phyloP scores from a whole-genome alignment of 2,888 invertebrate genomes.

The Oligia latruncula region DNA sequence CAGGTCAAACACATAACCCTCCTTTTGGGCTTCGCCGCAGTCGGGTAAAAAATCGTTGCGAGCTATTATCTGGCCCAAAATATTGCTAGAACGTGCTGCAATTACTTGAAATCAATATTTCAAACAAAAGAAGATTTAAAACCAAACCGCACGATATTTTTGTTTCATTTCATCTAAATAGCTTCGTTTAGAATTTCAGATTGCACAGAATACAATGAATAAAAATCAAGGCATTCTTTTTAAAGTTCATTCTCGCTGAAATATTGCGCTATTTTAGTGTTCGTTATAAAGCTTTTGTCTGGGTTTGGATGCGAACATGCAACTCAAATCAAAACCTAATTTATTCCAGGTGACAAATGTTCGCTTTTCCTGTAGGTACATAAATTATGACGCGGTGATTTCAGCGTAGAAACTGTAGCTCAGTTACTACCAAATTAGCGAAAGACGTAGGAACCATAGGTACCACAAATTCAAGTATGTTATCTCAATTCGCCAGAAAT shows the following conservation, averaged over 20 bases:
- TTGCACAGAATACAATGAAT: constrained; percentile 9
- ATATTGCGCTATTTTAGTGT: not conserved
- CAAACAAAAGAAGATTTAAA: constrained; percentile 12
- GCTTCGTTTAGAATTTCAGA: constrained; percentile 17
- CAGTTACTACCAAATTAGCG: no score
- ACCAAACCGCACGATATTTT: not conserved
- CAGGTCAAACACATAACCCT: no score
- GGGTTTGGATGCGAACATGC: not conserved
- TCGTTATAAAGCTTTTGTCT: constrained; percentile 29
- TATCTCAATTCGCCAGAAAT: not conserved
- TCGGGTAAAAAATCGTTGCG: no score
- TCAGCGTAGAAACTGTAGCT: no score
- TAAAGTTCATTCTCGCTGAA: not conserved
- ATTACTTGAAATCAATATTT: not conserved
- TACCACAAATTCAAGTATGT: not conserved
- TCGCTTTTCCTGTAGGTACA: no score
- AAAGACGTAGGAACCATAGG: not conserved
- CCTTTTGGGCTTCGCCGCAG: no score
- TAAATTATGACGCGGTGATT: not conserved
- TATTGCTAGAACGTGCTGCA: not conserved
- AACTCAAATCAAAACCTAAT: not conserved
- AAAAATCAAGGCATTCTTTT: constrained; percentile 4
- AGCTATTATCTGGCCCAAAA: not conserved
- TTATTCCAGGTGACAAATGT: not conserved
- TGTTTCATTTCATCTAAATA: constrained; percentile 14